Evolutionary conservation across 2,113 vertebrate species (phyloP).

Genomic region (Cavia porcellus): DNA sequence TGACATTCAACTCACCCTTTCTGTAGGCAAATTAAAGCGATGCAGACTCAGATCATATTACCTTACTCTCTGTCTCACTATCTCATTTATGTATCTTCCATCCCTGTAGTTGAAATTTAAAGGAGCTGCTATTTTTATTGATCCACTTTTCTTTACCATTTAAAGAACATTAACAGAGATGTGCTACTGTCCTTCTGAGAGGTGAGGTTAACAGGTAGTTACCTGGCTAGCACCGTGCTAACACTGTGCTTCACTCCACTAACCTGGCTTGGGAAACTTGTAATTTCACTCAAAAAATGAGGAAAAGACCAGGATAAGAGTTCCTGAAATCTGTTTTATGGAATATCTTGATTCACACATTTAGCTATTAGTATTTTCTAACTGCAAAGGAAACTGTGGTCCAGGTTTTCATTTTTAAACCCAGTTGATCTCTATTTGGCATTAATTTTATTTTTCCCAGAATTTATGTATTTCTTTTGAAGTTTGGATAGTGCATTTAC

Average conservation of each 20-base stretch:
- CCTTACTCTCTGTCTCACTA: background rate
- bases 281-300: constrained; percentile 8
- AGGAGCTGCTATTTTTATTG: background rate
- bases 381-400: constrained; percentile 1
- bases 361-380: constrained; percentile 30
- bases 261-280: background rate
- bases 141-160: background rate
- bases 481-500: constrained; percentile 35
- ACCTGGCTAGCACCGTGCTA: background rate
- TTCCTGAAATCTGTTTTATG: background rate
- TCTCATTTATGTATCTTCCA: background rate
- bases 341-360: constrained; percentile 36
- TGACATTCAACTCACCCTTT: constrained; percentile 37
- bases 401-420: constrained; percentile 1
- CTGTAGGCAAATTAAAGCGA: constrained; percentile 53
- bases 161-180: background rate
- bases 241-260: background rate
- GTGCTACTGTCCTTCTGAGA: constrained; percentile 13
- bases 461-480: constrained; percentile 1
- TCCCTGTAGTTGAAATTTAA: background rate
- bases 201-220: background rate
- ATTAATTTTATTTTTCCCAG: constrained; percentile 30
- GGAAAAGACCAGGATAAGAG: background rate
- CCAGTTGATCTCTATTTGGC: background rate
- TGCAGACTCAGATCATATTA: background rate